Evolutionary conservation across 2,888 invertebrate genomes (phyloP).

Genomic region (Drosophila macrothrix): DNA sequence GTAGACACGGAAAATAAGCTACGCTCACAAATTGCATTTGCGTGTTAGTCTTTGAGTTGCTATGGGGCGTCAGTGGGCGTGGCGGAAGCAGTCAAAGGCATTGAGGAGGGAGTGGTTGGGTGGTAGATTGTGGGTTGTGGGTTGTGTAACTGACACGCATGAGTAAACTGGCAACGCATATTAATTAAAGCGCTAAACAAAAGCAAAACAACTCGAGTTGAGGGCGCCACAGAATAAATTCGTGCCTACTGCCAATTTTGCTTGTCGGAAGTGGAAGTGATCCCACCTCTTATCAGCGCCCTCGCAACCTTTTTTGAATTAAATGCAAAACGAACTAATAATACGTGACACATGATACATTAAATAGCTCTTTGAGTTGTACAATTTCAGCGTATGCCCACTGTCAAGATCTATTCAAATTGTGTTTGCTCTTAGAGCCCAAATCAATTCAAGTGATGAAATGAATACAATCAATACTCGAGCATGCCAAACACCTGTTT

Average conservation of each 20-base stretch:
- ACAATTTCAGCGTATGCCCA: slow-evolving; percentile 1
- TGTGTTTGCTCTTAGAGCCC: not conserved
- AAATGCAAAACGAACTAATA: slow-evolving; percentile 60
- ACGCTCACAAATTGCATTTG: slow-evolving; percentile 74
- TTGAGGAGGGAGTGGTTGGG: not conserved
- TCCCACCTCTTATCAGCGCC: not conserved
- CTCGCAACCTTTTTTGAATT: slow-evolving; percentile 1
- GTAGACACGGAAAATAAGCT: slow-evolving; percentile 54
- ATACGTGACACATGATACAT: slow-evolving; percentile 62
- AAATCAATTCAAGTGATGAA: slow-evolving; percentile 13
- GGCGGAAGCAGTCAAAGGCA: slow-evolving; percentile 3
- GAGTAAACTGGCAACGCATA: slow-evolving; percentile 65
- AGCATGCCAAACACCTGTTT: slow-evolving; percentile 31
- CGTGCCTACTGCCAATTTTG: slow-evolving; percentile 45
- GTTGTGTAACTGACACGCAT: slow-evolving; percentile 35
- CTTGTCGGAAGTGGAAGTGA: slow-evolving; percentile 10
- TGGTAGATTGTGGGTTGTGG: not conserved
- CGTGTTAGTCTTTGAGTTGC: slow-evolving; percentile 55
- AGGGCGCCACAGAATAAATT: slow-evolving; percentile 29
- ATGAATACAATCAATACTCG: slow-evolving; percentile 11
- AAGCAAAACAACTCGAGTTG: slow-evolving; percentile 28
- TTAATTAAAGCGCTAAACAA: slow-evolving; percentile 69
- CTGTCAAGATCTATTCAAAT: not conserved
- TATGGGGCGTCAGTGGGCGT: not conserved
- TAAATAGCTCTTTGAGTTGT: slow-evolving; percentile 47